Evolutionary conservation across 2,797 vertebrate species (phyloP).

Genomic region (Novumbra hubbsi): DNA sequence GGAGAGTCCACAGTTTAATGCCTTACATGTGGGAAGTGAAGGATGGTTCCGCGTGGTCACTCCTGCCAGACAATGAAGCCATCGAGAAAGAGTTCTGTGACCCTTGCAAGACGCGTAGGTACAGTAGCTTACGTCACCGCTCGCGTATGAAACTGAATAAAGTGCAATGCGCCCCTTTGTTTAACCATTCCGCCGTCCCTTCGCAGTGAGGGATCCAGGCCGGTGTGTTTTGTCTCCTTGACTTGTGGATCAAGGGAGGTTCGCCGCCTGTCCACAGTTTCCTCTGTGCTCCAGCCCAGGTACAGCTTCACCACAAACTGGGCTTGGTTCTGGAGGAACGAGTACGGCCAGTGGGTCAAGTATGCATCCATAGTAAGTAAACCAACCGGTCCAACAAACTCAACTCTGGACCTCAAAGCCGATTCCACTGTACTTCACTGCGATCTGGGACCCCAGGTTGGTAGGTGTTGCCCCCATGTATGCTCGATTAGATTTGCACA

Average conservation of each 20-base stretch:
- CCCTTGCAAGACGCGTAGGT: constrained; percentile 41
- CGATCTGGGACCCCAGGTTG: too few species aligned
- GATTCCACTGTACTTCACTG: too few species aligned
- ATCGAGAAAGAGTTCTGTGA: constrained; percentile 49
- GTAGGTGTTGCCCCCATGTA: too few species aligned
- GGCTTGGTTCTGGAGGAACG: constrained; percentile 50
- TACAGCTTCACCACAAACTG: constrained; percentile 42
- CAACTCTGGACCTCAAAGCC: too few species aligned
- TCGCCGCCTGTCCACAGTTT: constrained; percentile 43
- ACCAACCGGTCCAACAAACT: not conserved
- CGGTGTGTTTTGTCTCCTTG: constrained; percentile 42
- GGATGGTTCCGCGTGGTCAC: constrained; percentile 23
- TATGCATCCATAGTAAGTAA: constrained; percentile 35
- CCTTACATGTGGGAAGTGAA: constrained; percentile 55
- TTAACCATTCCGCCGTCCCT: not conserved
- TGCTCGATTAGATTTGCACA: too few species aligned
- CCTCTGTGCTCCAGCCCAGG: constrained; percentile 36
- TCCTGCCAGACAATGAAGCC: constrained; percentile 34
- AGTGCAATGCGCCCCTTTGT: not conserved
- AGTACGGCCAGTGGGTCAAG: constrained; percentile 33
- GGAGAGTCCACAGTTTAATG: constrained; percentile 40
- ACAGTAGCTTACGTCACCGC: not conserved
- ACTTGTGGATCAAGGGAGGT: constrained; percentile 26
- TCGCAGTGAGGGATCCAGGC: constrained; percentile 13
- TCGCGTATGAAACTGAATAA: not conserved